phyloP scores from a whole-genome alignment of 2,888 invertebrate genomes.

The Thecocarcelia acutangulata region DNA sequence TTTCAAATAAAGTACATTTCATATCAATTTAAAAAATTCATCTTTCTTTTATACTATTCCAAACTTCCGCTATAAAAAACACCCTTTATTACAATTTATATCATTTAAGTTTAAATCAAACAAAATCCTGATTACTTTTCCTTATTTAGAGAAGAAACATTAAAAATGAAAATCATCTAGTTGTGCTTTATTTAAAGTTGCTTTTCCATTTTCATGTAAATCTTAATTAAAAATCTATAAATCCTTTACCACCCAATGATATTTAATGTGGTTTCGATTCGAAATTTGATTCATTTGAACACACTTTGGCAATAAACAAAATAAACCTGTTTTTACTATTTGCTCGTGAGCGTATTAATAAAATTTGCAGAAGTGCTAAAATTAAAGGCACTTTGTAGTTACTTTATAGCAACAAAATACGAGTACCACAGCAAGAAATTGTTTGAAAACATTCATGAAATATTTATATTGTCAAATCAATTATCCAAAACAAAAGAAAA shows the following conservation, averaged over 20 bases:
- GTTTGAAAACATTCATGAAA: no score
- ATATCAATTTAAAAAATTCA: no score
- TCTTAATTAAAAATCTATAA: constrained; percentile 43
- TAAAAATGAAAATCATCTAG: no score
- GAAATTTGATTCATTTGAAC: constrained; percentile 58
- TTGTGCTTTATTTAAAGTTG: not conserved
- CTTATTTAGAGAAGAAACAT: no score
- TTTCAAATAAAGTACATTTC: no score
- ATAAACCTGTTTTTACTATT: constrained; percentile 46
- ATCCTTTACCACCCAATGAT: constrained; percentile 55
- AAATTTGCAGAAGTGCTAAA: not conserved
- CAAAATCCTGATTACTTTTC: not conserved
- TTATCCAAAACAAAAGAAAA: no score
- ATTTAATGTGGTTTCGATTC: constrained; percentile 58
- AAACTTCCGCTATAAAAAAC: no score
- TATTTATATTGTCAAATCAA: no score
- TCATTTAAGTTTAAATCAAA: not conserved
- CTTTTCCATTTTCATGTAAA: constrained; percentile 2
- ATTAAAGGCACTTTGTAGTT: not conserved
- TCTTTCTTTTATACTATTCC: no score
- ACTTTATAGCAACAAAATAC: no score
- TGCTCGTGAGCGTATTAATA: constrained; percentile 8
- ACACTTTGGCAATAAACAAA: constrained; percentile 40
- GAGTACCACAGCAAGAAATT: no score
- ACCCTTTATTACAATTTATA: no score